Percentiles rank a stretch among this genome's conserved stretches.
Conservation (phyloP, 2,113 vertebrate genomes). For the Colossoma macropomum region DNA sequence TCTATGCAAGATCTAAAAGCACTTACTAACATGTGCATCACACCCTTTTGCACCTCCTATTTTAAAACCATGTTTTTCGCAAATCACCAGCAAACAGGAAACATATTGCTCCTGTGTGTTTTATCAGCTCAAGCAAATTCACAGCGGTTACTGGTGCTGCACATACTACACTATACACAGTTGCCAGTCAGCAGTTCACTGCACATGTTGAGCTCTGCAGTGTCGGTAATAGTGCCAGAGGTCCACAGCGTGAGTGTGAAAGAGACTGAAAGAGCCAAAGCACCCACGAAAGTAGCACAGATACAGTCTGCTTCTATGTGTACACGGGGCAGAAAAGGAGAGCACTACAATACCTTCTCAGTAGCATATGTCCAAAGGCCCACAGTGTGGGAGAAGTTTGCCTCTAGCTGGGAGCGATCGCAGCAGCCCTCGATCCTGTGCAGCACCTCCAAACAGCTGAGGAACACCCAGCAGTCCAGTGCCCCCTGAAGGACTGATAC, state of each 20-base stretch:
- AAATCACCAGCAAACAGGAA: neutral
- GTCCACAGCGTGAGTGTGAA: neutral
- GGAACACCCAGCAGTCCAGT: conserved; percentile 97
- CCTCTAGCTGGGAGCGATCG: conserved; percentile 88
- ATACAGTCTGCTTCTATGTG: no score
- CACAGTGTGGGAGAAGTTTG: conserved; percentile 91
- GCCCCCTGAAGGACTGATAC: conserved; percentile 91
- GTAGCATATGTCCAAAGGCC: conserved; percentile 96
- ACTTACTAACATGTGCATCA: neutral
- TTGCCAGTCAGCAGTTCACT: neutral
- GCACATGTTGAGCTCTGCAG: neutral
- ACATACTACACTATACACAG: neutral
- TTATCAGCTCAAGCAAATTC: neutral
- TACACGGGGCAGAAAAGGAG: neutral
- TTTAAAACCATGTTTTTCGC: neutral
- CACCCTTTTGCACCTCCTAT: neutral
- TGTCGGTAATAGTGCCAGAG: neutral
- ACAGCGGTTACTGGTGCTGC: neutral
- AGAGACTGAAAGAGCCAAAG: neutral
- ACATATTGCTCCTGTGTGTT: no score
- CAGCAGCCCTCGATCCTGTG: conserved; percentile 97
- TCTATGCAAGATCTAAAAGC: neutral
- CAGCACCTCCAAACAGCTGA: conserved; percentile 96
- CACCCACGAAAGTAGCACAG: neutral
- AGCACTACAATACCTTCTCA: conserved; percentile 83